phyloP scores from a whole-genome alignment of 2,888 invertebrate species.

The Dicyrtomina minuta region DNA sequence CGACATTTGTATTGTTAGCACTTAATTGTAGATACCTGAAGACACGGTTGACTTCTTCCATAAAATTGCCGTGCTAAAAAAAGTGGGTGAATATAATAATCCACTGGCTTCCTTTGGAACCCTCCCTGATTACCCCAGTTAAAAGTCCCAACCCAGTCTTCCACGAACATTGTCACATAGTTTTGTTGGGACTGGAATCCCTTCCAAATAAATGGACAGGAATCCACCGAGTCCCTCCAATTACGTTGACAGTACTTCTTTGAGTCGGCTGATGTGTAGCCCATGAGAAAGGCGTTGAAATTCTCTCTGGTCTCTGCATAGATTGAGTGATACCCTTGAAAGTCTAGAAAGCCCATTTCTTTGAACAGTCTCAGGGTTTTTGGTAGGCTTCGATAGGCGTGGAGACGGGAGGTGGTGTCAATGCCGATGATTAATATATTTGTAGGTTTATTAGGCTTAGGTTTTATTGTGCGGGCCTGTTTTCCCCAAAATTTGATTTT shows the following conservation, averaged over 20 bases:
- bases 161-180: background rate
- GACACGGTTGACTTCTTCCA: no score
- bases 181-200: background rate
- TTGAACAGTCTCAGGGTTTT: background rate
- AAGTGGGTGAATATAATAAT: constrained; percentile 2
- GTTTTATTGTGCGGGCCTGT: no score
- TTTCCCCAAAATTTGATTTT: no score
- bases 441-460: no score
- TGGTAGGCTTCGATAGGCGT: constrained; percentile 3
- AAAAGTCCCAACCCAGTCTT: background rate
- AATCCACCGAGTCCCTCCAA: background rate
- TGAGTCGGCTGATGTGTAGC: background rate
- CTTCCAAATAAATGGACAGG: background rate
- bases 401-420: background rate
- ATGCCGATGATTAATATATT: background rate
- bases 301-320: background rate
- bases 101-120: background rate
- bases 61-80: no score
- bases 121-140: background rate
- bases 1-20: no score
- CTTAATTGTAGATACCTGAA: no score
- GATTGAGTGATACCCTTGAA: background rate
- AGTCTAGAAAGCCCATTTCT: background rate
- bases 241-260: background rate
- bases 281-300: constrained; percentile 2